phyloP scores from a whole-genome alignment of 2,888 invertebrate genomes.

The Pyrrhia umbra region DNA sequence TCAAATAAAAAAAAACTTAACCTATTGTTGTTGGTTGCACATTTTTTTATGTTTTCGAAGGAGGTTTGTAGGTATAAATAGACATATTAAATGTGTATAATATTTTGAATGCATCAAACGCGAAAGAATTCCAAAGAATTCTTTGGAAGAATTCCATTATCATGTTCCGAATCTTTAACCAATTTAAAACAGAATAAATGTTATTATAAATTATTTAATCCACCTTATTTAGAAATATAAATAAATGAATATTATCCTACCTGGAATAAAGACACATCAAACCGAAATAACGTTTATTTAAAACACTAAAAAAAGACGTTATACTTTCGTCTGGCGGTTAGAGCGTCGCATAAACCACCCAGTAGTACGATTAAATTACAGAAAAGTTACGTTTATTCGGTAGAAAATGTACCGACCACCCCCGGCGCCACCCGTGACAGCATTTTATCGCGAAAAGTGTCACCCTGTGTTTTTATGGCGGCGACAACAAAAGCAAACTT shows the following conservation, averaged over 20 bases:
- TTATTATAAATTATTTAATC: not conserved
- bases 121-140: too few relatives aligned
- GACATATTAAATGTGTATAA: too few relatives aligned
- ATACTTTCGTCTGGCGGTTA: constrained; percentile 54
- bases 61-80: too few relatives aligned
- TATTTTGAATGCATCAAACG: too few relatives aligned
- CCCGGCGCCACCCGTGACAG: constrained; percentile 79
- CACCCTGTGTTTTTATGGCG: constrained; percentile 82
- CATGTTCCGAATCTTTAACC: too few relatives aligned
- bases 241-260: constrained; percentile 1
- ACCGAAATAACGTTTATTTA: constrained; percentile 50
- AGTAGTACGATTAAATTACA: constrained; percentile 78
- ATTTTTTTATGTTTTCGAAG: not conserved
- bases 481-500: constrained; percentile 84
- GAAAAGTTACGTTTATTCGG: constrained; percentile 77
- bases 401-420: constrained; percentile 68
- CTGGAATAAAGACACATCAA: constrained; percentile 36
- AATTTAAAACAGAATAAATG: too few relatives aligned
- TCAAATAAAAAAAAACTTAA: not conserved
- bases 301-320: constrained; percentile 46
- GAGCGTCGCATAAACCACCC: constrained; percentile 57
- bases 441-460: constrained; percentile 86
- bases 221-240: not conserved
- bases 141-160: too few relatives aligned
- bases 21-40: not conserved